Percentiles rank a stretch among this genome's conserved stretches.
Evolutionary conservation across 2,113 vertebrate species (phyloP).

Genomic region (Lepisosteus oculatus): DNA sequence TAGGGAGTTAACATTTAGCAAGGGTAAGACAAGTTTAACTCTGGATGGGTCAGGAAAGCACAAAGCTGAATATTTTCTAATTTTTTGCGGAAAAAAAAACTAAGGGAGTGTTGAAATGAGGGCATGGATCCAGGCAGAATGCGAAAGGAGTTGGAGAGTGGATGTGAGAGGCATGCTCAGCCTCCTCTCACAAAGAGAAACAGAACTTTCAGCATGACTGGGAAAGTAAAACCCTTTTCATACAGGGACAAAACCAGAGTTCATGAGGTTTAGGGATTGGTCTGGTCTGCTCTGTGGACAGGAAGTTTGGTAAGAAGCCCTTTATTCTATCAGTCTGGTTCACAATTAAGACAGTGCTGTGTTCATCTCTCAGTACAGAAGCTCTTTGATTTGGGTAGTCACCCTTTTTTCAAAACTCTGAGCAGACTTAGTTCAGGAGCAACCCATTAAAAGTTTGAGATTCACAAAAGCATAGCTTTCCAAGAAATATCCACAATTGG

Average conservation of each 20-base stretch:
- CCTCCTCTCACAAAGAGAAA: background rate
- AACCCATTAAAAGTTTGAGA: no score
- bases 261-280: background rate
- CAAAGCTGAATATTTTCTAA: no score
- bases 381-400: background rate
- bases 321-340: background rate
- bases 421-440: background rate
- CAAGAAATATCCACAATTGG: no score
- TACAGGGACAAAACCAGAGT: conserved; percentile 4
- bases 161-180: background rate
- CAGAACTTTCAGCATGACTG: background rate
- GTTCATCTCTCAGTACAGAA: background rate
- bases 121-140: background rate
- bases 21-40: background rate
- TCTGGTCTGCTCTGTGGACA: background rate
- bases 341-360: background rate
- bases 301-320: conserved; percentile 10
- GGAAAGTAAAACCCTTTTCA: conserved; percentile 6
- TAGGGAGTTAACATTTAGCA: background rate
- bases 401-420: background rate
- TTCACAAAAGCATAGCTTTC: no score
- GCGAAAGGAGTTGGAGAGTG: background rate
- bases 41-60: no score
- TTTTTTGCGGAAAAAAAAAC: no score
- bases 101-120: no score